Base-by-base conservation (phyloP, 2,888 invertebrate genomes). In the Amblyjoppa fuscipennis region DNA sequence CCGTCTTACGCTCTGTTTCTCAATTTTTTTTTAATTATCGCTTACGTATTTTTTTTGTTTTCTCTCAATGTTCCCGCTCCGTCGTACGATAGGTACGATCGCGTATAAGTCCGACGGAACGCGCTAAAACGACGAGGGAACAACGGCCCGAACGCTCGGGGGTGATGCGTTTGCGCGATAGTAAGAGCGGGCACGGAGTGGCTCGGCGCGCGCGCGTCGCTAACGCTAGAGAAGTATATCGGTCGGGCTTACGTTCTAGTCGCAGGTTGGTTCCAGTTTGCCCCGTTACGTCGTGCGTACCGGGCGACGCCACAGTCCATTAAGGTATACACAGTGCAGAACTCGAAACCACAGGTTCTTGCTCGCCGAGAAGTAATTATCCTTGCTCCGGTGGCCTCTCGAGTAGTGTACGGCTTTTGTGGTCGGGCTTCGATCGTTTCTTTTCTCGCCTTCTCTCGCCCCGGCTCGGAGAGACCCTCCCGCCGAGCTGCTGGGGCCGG, bases 301-400 rank as follows among this genome's bases (percentile, higher is more conserved):
- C 34, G 25, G 20, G 64, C 31, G 64, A 64, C 34, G 64, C 64
- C 31, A 31, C 16, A 31, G 64, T 34, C 64, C 34, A 34, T 64
- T 49, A 13, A 61, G 28, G 70, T 38, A 56, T 31, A 31, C 53
- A 73, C 41, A 69, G 61, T 74, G 64, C 56, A 59, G n/a, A 71
- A 49, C 5, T 38, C 11, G 34, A 38, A 70, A 78, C 59, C 78
- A 28, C 83, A 73, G 59, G 70, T 71, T 70, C 73, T 78, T 59
- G 41, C 56, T 53, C 45, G 66, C 38, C 78, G 76, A 73, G 64
- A 59, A 74, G 73, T 83, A 83, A 83, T 83, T 83, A 73, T 78
- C 68, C 59, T 78, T 83, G 83, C 83, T 78, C 77, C 59, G 45
- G 25, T 53, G 73, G 73, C 49, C 78, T 78, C 73, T 68, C 34